Conservation (phyloP, 1,140 invertebrate species). For the Copidosoma floridanum region DNA sequence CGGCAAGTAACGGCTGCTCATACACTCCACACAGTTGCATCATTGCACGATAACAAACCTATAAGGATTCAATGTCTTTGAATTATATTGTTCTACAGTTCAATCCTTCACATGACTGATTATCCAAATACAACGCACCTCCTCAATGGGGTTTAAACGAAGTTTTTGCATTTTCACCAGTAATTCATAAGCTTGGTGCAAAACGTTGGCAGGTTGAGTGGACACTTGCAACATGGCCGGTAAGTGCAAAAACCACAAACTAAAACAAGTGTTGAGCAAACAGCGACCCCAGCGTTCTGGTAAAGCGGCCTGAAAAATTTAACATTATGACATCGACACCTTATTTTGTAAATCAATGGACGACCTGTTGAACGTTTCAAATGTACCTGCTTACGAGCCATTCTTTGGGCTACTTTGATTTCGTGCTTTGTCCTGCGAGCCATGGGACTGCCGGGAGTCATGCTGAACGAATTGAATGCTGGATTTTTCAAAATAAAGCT, state of each 20-base stretch:
- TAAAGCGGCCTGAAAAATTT: slow-evolving; percentile 45
- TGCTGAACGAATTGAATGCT: slow-evolving; percentile 50
- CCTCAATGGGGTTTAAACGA: slow-evolving; percentile 79
- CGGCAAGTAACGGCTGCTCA: slow-evolving; percentile 89
- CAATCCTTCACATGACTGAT: too few relatives aligned
- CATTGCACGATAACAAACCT: slow-evolving; percentile 96
- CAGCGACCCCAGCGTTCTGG: slow-evolving; percentile 92
- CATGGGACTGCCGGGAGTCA: slow-evolving; percentile 80
- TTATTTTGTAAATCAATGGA: not conserved
- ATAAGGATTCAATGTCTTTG: not conserved
- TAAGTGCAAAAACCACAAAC: slow-evolving; percentile 96
- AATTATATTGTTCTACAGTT: not conserved
- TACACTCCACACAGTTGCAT: slow-evolving; percentile 98
- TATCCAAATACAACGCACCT: too few relatives aligned
- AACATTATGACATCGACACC: too few relatives aligned
- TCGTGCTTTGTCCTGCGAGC: slow-evolving; percentile 92
- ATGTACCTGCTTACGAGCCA: slow-evolving; percentile 71
- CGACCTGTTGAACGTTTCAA: too few relatives aligned
- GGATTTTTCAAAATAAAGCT: slow-evolving; percentile 48
- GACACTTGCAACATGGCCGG: slow-evolving; percentile 57
- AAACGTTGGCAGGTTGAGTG: slow-evolving; percentile 70
- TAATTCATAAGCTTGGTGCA: slow-evolving; percentile 84
- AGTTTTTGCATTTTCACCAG: slow-evolving; percentile 79
- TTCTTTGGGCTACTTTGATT: slow-evolving; percentile 86
- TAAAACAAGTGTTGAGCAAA: slow-evolving; percentile 82